Evolutionary conservation across 2,113 vertebrate genomes (phyloP).

Genomic region (Aptenodytes forsteri): DNA sequence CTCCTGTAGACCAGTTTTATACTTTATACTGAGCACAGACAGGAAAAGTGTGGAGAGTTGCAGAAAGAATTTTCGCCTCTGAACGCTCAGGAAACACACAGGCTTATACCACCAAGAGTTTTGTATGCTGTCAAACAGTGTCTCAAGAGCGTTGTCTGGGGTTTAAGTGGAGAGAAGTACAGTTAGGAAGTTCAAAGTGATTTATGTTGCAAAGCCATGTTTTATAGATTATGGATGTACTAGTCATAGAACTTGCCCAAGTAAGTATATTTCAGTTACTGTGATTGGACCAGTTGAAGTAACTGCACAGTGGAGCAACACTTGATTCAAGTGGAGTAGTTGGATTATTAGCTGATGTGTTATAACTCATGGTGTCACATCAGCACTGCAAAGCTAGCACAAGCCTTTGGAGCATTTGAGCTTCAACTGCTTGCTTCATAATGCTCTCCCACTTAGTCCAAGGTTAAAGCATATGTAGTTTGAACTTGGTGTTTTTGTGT

Average conservation of each 20-base stretch:
- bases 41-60: background rate
- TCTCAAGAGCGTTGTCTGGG: background rate
- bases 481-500: background rate
- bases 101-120: background rate
- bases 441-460: background rate
- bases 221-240: background rate
- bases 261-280: background rate
- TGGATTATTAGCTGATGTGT: background rate
- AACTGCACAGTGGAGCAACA: background rate
- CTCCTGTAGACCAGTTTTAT: background rate
- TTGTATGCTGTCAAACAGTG: background rate
- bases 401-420: background rate
- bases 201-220: background rate
- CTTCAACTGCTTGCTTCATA: background rate
- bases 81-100: fast-evolving
- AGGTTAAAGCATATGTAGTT: background rate
- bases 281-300: fast-evolving
- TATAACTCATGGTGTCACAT: background rate
- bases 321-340: background rate
- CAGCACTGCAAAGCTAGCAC: background rate
- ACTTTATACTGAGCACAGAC: background rate
- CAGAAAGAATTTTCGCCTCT: background rate
- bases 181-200: background rate
- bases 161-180: background rate
- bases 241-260: background rate